Base-by-base conservation (phyloP, 2,888 invertebrate genomes). In the Scaptomyza cyrtandrae region DNA sequence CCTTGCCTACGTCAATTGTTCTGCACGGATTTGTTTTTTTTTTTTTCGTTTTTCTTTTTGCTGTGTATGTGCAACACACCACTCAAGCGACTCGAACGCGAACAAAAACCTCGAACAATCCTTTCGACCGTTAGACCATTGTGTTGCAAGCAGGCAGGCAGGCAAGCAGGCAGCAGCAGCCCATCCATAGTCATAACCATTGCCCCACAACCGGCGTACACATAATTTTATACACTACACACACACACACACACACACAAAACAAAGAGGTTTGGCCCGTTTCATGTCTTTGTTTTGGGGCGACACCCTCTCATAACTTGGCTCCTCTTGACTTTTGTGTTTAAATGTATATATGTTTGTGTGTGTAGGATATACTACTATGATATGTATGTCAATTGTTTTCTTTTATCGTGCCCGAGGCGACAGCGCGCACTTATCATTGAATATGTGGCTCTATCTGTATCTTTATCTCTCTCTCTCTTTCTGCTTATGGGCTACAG, bases 291-390 rank as follows among this genome's bases (percentile, higher is more conserved):
- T 86, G 86, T 86, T 86, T 84, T 70, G 60, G 48, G 64, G 46
- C 56, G 37, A 71, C 55, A 53, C 71, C 58, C 45, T 46, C 56
- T 71, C 67, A 62, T 68, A 70, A 79, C 82, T 71, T 71, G 88
- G 86, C 79, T 87, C 67, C 86, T 73, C 83, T 80, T 86, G 83
- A 82, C 86, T 79, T 70, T 83, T 50, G 24, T 24, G 6, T 16
- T 16, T 9, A 0, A 39, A 10, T n/a, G n/a, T n/a, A 33, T 33
- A 10, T 33, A 9, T 33, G 33, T 33, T 7, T 37, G 9, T 45
- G 33, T 45, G 33, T 33, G 35, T 57, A 43, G 44, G 27, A 48
- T 61, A 37, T 35, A 3, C 24, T 24, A 24, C 24, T 39, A 45
- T 48, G 52, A 41, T 56, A 68, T 83, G 64, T 82, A 59, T 82